A percentile compares a stretch with the other conserved stretches of the same genome.
Evolutionary conservation across 2,113 vertebrate species (phyloP).

Genomic region (Cygnus buccinator): DNA sequence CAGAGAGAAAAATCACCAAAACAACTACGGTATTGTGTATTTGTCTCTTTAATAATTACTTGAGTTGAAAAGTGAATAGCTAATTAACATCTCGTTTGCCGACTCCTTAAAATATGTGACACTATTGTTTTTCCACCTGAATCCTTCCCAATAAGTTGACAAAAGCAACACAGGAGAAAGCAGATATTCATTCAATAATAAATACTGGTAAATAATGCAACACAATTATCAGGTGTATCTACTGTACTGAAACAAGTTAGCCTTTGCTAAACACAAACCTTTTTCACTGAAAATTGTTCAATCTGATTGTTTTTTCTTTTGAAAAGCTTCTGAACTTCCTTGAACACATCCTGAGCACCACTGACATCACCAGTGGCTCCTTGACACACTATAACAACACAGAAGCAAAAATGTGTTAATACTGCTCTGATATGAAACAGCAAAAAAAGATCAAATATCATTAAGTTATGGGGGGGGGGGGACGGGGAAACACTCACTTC

Average conservation of each 20-base stretch:
- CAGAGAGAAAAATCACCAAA: background rate
- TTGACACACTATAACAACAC: conserved; percentile 86
- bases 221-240: background rate
- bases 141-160: background rate
- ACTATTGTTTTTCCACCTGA: background rate
- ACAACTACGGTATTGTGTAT: background rate
- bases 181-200: background rate
- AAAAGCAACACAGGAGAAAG: background rate
- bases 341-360: conserved; percentile 89
- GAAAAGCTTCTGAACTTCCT: conserved; percentile 96
- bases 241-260: background rate
- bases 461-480: background rate
- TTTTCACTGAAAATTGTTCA: conserved; percentile 96
- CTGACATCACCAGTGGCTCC: conserved; percentile 91
- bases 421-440: background rate
- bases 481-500: background rate
- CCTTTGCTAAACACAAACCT: conserved; percentile 76
- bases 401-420: background rate
- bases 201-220: background rate
- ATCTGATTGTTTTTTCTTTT: conserved; percentile 99
- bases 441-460: background rate
- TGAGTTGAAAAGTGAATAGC: background rate
- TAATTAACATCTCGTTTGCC: background rate
- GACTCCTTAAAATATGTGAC: background rate
- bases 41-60: conserved; percentile 18